A percentile compares a stretch with the other conserved stretches of the same genome.
Conservation (phyloP, 1,140 invertebrate species). For the Bacillus rossius region DNA sequence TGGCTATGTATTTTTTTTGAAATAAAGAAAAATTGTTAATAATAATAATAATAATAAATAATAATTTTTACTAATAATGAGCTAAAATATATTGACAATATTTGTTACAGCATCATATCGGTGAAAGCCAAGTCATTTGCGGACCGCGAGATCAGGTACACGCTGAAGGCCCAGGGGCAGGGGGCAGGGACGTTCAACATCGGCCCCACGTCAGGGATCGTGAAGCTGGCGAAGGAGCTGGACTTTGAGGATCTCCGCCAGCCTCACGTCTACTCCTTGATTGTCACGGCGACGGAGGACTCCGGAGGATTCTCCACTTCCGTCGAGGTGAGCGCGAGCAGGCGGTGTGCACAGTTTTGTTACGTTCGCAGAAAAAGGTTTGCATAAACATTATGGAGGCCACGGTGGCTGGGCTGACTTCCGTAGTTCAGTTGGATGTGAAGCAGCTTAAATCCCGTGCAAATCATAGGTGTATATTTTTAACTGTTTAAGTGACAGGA, state of each 20-base stretch:
- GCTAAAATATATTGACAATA: too few relatives aligned
- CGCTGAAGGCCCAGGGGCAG: constrained; percentile 87
- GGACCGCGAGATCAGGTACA: constrained; percentile 90
- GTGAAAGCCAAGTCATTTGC: constrained; percentile 96
- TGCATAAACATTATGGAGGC: too few relatives aligned
- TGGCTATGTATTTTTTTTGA: too few relatives aligned
- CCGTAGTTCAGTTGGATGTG: too few relatives aligned
- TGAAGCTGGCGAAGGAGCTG: constrained; percentile 89
- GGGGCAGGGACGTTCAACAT: constrained; percentile 94
- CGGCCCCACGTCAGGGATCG: constrained; percentile 87
- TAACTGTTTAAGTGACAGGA: too few relatives aligned
- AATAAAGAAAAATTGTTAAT: too few relatives aligned
- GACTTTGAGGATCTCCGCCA: constrained; percentile 92
- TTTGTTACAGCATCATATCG: constrained; percentile 81
- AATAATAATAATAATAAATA: too few relatives aligned
- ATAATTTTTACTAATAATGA: too few relatives aligned
- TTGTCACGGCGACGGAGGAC: constrained; percentile 92
- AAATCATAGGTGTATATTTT: too few relatives aligned
- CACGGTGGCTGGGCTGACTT: too few relatives aligned
- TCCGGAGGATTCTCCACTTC: constrained; percentile 93
- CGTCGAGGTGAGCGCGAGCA: constrained; percentile 65
- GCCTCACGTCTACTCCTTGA: constrained; percentile 85
- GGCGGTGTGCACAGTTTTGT: background rate
- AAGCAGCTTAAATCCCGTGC: too few relatives aligned
- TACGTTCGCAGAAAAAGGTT: background rate